Conservation (phyloP, 1,140 invertebrate species). For the Phymorhynchus buccinoides region DNA sequence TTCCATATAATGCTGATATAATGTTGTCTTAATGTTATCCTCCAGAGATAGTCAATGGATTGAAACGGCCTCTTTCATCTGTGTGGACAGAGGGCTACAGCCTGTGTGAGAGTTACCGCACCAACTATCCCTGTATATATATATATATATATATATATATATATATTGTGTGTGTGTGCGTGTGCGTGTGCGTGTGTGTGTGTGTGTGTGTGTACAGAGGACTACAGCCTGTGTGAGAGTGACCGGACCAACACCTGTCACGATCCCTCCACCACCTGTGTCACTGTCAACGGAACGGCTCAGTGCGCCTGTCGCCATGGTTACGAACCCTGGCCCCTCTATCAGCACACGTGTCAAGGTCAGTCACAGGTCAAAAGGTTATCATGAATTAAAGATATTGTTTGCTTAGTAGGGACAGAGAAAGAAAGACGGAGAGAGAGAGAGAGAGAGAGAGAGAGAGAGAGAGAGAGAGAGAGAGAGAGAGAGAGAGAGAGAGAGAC, state of each 20-base stretch:
- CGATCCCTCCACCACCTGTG: constrained; percentile 11
- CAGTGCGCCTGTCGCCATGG: neutral
- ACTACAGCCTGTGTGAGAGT: constrained; percentile 32
- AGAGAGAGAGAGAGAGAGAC: no score
- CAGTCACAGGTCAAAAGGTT: neutral
- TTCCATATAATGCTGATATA: no score
- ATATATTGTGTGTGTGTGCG: neutral
- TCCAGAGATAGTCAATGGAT: no score
- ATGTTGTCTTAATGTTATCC: no score
- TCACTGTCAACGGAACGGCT: constrained; percentile 1
- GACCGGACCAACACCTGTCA: constrained; percentile 20
- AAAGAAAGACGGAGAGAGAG: no score
- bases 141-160: no score
- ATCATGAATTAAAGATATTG: neutral
- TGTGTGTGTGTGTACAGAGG: constrained; percentile 1
- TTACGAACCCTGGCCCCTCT: constrained; percentile 10
- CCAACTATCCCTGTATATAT: neutral
- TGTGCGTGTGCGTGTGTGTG: neutral
- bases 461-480: no score
- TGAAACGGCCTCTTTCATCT: no score
- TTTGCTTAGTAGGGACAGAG: neutral
- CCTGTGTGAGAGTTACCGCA: constrained; percentile 32
- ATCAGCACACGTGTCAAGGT: constrained; percentile 30
- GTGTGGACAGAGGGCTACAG: neutral
- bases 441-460: no score